phyloP scores from a whole-genome alignment of 2,797 vertebrate species.

The Pangasius djambal region DNA sequence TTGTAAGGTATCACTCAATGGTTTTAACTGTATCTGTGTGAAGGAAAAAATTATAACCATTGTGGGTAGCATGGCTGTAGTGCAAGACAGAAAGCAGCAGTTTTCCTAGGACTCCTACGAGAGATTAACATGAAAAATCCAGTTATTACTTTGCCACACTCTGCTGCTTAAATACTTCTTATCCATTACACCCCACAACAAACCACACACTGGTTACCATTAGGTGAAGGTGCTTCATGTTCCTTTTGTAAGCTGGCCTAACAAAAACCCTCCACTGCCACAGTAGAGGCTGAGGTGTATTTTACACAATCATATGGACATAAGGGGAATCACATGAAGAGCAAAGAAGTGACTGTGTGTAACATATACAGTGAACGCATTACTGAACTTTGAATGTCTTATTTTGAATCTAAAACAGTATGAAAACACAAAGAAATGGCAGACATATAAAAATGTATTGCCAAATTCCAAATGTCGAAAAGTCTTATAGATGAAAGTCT shows the following conservation, averaged over 20 bases:
- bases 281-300: constrained; percentile 41
- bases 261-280: constrained; percentile 57
- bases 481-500: constrained; percentile 50
- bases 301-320: constrained; percentile 50
- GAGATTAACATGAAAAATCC: constrained; percentile 53
- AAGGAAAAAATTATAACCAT: constrained; percentile 22
- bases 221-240: constrained; percentile 38
- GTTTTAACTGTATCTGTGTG: constrained; percentile 10
- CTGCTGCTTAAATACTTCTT: constrained; percentile 45
- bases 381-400: constrained; percentile 51
- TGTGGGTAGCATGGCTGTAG: constrained; percentile 27
- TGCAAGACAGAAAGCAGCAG: constrained; percentile 23
- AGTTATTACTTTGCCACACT: constrained; percentile 50
- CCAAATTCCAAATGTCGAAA: constrained; percentile 62
- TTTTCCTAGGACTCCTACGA: constrained; percentile 29
- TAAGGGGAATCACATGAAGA: constrained; percentile 46
- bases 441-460: constrained; percentile 67
- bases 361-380: constrained; percentile 45
- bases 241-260: constrained; percentile 34
- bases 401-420: constrained; percentile 65
- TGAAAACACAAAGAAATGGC: constrained; percentile 66
- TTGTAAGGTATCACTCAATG: constrained; percentile 1
- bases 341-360: constrained; percentile 29
- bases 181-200: constrained; percentile 43
- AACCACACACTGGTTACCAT: constrained; percentile 31